Base-by-base conservation (phyloP, 2,113 vertebrate species). In the Lophius piscatorius region DNA sequence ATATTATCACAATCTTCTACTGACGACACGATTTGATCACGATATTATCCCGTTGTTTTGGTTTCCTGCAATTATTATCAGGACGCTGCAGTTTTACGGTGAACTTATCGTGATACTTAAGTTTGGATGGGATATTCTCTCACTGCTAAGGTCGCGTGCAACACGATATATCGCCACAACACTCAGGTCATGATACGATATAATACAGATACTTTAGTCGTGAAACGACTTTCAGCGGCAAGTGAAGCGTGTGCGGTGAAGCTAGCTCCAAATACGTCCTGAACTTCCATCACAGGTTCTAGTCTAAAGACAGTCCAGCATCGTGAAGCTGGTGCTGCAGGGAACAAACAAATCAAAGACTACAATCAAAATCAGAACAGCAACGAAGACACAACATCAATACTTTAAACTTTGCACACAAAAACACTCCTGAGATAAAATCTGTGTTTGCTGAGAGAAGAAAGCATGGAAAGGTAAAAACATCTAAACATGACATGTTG, bases 211-310 rank as follows among this genome's bases (percentile, higher is more conserved):
- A n/a, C n/a, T n/a, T n/a, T n/a, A n/a, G n/a, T n/a, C n/a, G n/a
- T n/a, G n/a, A n/a, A n/a, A n/a, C n/a, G n/a, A n/a, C n/a, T n/a
- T n/a, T n/a, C n/a, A n/a, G n/a, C n/a, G n/a, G n/a, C n/a, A n/a
- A n/a, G 8, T 31, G 6, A 9, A 31, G 5, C 29, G 29, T 74
- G 84, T 85, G 84, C 87, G 85, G 87, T 84, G 87, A 82, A 88
- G 87, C 82, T 66, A 78, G 84, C 87, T 66, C 49, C 80, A 88
- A 84, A 85, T 79, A 79, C 87, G 66, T 67, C 69, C 71, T 69
- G 44, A 52, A 34, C 65, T 51, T 67, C 66, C 63, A 51, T 29
- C 64, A 70, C 35, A 57, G 22, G 21, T 50, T 68, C 68, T 76
- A 26, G 14, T 56, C 81, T 68, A 58, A 17, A 36, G 48, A 57